Conservation (phyloP, 2,797 vertebrate species). For the Enteromius fasciolatus region DNA sequence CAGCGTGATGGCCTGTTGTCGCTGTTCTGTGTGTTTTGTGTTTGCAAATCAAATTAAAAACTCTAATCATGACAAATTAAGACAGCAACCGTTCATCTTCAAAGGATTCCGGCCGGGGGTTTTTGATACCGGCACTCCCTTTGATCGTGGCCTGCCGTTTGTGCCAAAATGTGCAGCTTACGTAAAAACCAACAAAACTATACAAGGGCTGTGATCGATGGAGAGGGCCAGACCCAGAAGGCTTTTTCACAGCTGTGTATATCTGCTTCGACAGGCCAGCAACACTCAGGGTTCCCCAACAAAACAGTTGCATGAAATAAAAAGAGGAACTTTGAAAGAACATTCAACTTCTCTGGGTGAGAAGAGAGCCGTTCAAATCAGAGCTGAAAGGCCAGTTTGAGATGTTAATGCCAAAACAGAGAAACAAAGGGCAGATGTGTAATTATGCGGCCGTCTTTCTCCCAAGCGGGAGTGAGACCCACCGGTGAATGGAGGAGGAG, state of each 20-base stretch:
- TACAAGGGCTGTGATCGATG: slow-evolving; percentile 74
- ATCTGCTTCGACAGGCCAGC: slow-evolving; percentile 57
- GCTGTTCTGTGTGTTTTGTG: slow-evolving; percentile 39
- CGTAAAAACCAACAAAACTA: slow-evolving; percentile 71
- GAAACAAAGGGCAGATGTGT: slow-evolving; percentile 84
- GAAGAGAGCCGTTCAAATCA: slow-evolving; percentile 58
- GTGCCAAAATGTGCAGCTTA: slow-evolving; percentile 66
- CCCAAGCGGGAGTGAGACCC: slow-evolving; percentile 72
- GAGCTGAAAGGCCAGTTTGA: slow-evolving; percentile 77
- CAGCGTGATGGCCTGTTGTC: slow-evolving; percentile 47
- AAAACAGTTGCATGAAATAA: slow-evolving; percentile 62
- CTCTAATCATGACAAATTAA: slow-evolving; percentile 53
- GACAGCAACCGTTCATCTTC: slow-evolving; percentile 14
- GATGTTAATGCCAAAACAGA: slow-evolving; percentile 73
- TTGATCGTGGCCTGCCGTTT: slow-evolving; percentile 61
- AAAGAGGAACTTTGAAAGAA: slow-evolving; percentile 62
- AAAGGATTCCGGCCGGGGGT: background rate
- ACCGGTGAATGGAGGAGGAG: slow-evolving; percentile 78
- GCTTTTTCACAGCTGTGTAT: slow-evolving; percentile 72
- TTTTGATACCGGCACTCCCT: slow-evolving; percentile 21
- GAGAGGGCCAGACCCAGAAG: slow-evolving; percentile 69
- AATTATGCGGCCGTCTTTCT: slow-evolving; percentile 75
- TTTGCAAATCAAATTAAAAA: slow-evolving; percentile 53
- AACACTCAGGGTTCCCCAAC: slow-evolving; percentile 63
- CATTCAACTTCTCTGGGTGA: slow-evolving; percentile 61